Evolutionary conservation across 1,140 invertebrate species (phyloP).

Genomic region (Aphis gossypii): DNA sequence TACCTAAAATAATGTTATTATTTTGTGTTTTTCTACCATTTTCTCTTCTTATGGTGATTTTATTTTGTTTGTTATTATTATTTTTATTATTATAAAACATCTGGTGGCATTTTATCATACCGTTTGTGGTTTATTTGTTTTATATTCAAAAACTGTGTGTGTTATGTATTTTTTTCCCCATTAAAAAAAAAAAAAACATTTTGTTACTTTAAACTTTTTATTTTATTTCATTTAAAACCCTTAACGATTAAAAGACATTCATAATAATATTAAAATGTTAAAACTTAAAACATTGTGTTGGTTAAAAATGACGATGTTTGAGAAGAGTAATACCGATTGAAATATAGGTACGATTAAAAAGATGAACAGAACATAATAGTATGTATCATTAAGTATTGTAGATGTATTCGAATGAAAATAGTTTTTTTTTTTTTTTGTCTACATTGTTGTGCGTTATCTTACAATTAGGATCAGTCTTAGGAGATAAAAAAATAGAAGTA

Average conservation of each 20-base stretch:
- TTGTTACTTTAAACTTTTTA: not conserved
- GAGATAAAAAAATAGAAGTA: constrained; percentile 55
- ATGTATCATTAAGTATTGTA: not conserved
- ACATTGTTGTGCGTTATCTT: constrained; percentile 42
- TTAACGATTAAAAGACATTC: not conserved
- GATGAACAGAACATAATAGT: not conserved
- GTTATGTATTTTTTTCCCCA: constrained; percentile 28
- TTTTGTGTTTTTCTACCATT: constrained; percentile 39
- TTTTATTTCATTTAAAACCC: constrained; percentile 4
- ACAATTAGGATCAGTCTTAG: constrained; percentile 58
- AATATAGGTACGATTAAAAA: not conserved
- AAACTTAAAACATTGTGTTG: not conserved
- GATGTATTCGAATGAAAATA: not conserved
- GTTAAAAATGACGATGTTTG: not conserved
- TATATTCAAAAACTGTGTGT: not conserved
- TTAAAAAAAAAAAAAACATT: not conserved
- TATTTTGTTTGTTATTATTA: constrained; percentile 52
- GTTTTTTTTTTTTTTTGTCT: not conserved
- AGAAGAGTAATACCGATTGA: not conserved
- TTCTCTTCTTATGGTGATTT: constrained; percentile 48
- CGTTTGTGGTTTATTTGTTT: not conserved
- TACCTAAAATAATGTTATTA: constrained; percentile 45
- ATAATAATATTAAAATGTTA: constrained; percentile 6
- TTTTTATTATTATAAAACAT: constrained; percentile 27
- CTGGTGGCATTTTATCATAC: constrained; percentile 39